Percentiles rank a stretch among this genome's conserved stretches.
Evolutionary conservation across 1,140 invertebrate species (phyloP).

Genomic region (Ephestia elutella): DNA sequence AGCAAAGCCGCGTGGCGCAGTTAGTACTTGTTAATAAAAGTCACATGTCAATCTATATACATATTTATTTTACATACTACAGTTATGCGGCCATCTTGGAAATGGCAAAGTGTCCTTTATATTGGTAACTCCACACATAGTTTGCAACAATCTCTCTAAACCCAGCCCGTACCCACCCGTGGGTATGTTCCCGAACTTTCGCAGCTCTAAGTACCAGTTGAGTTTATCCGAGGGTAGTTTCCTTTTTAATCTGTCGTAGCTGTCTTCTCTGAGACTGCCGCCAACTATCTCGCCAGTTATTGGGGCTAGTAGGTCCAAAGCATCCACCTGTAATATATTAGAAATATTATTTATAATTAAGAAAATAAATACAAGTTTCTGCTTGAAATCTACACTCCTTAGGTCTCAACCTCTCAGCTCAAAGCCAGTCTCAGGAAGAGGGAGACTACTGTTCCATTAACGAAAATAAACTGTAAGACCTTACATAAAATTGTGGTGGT

Average conservation of each 20-base stretch:
- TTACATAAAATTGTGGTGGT: too few relatives aligned
- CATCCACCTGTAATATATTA: constrained; percentile 69
- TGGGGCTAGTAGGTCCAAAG: constrained; percentile 92
- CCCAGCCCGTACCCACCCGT: constrained; percentile 97
- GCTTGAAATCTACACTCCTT: too few relatives aligned
- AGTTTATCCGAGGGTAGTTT: constrained; percentile 79
- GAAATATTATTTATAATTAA: constrained; percentile 3
- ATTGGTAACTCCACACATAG: constrained; percentile 85
- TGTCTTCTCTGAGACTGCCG: constrained; percentile 93
- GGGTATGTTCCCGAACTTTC: constrained; percentile 90
- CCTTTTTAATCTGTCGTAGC: constrained; percentile 79
- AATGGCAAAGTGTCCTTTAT: constrained; percentile 97
- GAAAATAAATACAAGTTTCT: too few relatives aligned
- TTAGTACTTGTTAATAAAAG: too few relatives aligned
- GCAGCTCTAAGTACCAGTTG: constrained; percentile 93
- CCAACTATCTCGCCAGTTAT: constrained; percentile 94
- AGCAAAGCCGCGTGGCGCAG: too few relatives aligned
- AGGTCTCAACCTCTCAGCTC: too few relatives aligned
- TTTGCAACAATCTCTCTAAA: constrained; percentile 93
- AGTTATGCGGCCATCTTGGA: constrained; percentile 91
- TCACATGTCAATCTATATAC: neutral
- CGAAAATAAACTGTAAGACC: too few relatives aligned
- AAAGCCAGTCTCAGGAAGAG: too few relatives aligned
- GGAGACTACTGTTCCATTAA: too few relatives aligned
- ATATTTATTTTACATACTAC: constrained; percentile 47